phyloP scores from a whole-genome alignment of 1,140 invertebrate species.

The Drosophila punjabiensis region DNA sequence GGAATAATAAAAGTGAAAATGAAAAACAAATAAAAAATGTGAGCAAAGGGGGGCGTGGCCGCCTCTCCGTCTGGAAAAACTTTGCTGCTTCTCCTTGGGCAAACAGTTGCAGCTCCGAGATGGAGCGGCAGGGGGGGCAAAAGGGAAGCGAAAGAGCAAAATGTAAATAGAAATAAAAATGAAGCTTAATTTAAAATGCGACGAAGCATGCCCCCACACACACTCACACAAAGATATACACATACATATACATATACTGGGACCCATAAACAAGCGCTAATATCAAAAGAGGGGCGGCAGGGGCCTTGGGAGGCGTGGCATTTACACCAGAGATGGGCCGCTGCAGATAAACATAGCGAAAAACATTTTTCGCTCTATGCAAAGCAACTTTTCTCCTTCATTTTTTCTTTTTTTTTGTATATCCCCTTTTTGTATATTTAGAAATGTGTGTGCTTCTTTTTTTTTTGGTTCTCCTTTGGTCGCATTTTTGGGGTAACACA shows the following conservation, averaged over 20 bases:
- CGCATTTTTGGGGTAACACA: conserved; percentile 71
- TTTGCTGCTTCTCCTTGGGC: conserved; percentile 37
- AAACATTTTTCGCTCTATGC: conserved; percentile 73
- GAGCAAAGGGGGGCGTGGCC: conserved; percentile 7
- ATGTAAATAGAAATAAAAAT: conserved; percentile 84
- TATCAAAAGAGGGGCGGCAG: conserved; percentile 42
- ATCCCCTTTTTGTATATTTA: conserved; percentile 33
- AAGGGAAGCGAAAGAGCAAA: conserved; percentile 54
- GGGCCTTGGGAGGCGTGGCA: conserved; percentile 8
- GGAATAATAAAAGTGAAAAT: conserved; percentile 81
- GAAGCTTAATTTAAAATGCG: conserved; percentile 83
- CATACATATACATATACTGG: conserved; percentile 30
- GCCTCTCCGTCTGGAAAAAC: conserved; percentile 49
- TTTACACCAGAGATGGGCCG: conserved; percentile 57
- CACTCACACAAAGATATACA: conserved; percentile 28
- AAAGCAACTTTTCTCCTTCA: conserved; percentile 55
- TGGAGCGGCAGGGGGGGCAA: neutral
- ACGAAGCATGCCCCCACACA: conserved; percentile 69
- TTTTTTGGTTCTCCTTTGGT: conserved; percentile 37
- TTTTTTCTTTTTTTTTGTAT: conserved; percentile 24
- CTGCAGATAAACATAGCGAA: conserved; percentile 72
- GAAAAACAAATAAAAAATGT: conserved; percentile 73
- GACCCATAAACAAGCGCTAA: conserved; percentile 69
- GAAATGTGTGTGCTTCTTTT: conserved; percentile 56
- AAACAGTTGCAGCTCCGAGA: conserved; percentile 62